Percentiles rank a stretch among this genome's conserved stretches.
Evolutionary conservation across 2,888 invertebrate species (phyloP).

Genomic region (Petrophora chlorosata): DNA sequence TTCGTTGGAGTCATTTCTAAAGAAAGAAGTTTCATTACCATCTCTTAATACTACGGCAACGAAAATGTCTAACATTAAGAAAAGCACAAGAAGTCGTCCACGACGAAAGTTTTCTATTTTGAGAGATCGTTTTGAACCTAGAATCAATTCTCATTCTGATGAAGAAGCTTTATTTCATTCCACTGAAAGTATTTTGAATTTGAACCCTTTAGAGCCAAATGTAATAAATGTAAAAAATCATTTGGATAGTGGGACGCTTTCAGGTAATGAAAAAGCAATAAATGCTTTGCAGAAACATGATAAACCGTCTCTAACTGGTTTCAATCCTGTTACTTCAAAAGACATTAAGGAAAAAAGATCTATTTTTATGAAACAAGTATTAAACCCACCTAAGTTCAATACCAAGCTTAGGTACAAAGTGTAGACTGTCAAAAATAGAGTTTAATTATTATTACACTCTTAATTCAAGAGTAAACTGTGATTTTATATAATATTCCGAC

Average conservation of each 20-base stretch:
- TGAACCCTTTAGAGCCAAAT: slow-evolving; percentile 52
- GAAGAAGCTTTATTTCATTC: slow-evolving; percentile 74
- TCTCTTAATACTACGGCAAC: slow-evolving; percentile 36
- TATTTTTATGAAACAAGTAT: slow-evolving; percentile 83
- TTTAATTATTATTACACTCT: not conserved
- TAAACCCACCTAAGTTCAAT: slow-evolving; percentile 83
- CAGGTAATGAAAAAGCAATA: slow-evolving; percentile 18
- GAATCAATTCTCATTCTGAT: slow-evolving; percentile 67
- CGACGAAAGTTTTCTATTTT: slow-evolving; percentile 84
- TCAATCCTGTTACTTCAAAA: slow-evolving; percentile 49
- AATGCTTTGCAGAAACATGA: slow-evolving; percentile 23
- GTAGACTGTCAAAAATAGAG: slow-evolving; percentile 32
- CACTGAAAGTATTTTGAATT: slow-evolving; percentile 58
- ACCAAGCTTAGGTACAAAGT: slow-evolving; percentile 72
- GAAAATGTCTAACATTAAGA: slow-evolving; percentile 70
- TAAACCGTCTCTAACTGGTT: slow-evolving; percentile 27
- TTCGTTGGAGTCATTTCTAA: slow-evolving; percentile 72
- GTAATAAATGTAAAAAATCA: slow-evolving; percentile 53
- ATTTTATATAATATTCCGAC: slow-evolving; percentile 8
- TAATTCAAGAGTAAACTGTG: slow-evolving; percentile 14
- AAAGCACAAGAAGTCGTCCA: slow-evolving; percentile 69
- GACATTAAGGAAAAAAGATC: slow-evolving; percentile 80
- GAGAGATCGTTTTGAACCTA: slow-evolving; percentile 84
- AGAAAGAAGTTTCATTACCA: slow-evolving; percentile 54
- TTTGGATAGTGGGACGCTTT: slow-evolving; percentile 39